These are phyloP conservation scores for Labeo calbasu DNA, from an alignment of 2,797 vertebrate genomes.

Conservation along the genomic window DNA sequence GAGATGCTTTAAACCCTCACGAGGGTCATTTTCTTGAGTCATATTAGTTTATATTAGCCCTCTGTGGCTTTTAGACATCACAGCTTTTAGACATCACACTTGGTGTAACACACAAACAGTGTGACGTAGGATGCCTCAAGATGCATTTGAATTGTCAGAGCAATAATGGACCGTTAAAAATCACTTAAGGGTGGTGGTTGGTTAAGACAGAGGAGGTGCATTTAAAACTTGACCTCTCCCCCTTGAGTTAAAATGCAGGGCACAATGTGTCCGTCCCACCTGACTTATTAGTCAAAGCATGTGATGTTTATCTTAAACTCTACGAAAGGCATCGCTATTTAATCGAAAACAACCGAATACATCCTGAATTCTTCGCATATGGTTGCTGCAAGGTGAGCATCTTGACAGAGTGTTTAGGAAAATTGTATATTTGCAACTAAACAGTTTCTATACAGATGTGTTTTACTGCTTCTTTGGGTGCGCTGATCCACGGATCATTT, in stretches of 20 bases:
- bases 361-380: background rate
- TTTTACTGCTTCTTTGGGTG: background rate
- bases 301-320: slow-evolving; percentile 3
- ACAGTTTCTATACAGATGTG: background rate
- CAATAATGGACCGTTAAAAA: slow-evolving; percentile 19
- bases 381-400: background rate
- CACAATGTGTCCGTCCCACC: background rate
- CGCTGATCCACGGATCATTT: background rate
- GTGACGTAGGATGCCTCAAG: slow-evolving; percentile 19
- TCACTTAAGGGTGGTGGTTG: slow-evolving; percentile 25
- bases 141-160: slow-evolving; percentile 19
- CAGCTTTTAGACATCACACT: background rate
- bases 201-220: background rate
- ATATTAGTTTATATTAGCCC: slow-evolving; percentile 7
- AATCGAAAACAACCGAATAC: background rate
- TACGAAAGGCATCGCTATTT: background rate
- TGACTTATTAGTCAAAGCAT: slow-evolving; percentile 18
- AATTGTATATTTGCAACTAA: background rate
- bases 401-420: background rate
- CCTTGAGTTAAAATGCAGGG: slow-evolving; percentile 22
- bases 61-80: background rate
- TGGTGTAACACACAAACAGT: slow-evolving; percentile 12
- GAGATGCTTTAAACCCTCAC: slow-evolving; percentile 1
- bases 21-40: background rate
- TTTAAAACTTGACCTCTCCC: slow-evolving; percentile 19